Evolutionary conservation across 2,797 vertebrate species (phyloP).

Genomic region (Taenioides sp.): DNA sequence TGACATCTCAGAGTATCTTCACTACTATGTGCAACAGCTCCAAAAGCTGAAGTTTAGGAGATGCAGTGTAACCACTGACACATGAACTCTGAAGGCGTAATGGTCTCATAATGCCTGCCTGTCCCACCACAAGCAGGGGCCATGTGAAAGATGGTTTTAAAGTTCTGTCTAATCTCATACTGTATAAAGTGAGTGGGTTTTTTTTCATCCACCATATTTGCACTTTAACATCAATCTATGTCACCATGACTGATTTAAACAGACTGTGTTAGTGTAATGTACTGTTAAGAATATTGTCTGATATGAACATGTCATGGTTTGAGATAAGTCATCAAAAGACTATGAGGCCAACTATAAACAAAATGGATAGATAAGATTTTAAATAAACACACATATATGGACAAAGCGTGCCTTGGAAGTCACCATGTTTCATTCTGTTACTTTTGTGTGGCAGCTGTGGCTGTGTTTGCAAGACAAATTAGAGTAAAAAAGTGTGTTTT

Average conservation of each 20-base stretch:
- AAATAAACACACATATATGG: not conserved
- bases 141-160: not conserved
- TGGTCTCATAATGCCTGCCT: not conserved
- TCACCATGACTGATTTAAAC: constrained; percentile 14
- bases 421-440: not conserved
- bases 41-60: not conserved
- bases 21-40: not conserved
- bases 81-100: not conserved
- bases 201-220: not conserved
- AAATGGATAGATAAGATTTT: not conserved
- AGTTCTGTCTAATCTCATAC: not conserved
- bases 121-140: not conserved
- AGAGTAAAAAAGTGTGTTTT: not conserved
- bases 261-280: not conserved
- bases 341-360: not conserved
- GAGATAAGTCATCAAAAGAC: no score
- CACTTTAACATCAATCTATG: not conserved
- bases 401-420: not conserved
- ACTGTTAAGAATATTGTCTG: not conserved
- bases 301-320: not conserved
- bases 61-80: not conserved
- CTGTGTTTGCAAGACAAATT: not conserved
- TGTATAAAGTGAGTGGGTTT: not conserved
- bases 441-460: not conserved
- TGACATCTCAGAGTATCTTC: not conserved